These are phyloP conservation scores for Dermatemys mawii DNA, from an alignment of 2,113 vertebrate species.

Conservation along the genomic window DNA sequence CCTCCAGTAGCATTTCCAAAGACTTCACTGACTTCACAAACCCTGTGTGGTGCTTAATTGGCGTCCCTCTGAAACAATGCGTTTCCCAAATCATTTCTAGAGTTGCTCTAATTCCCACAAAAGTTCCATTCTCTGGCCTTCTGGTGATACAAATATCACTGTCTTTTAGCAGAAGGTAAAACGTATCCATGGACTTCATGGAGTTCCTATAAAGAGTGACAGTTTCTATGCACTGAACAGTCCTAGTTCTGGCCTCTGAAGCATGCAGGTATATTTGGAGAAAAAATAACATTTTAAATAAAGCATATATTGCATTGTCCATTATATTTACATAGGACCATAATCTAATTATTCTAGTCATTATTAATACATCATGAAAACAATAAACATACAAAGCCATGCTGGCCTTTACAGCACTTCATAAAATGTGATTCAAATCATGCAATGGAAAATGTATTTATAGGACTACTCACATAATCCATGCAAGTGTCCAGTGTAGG, in stretches of 20 bases:
- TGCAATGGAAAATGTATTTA: slow-evolving; percentile 34
- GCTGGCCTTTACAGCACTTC: slow-evolving; percentile 26
- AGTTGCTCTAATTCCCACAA: neutral
- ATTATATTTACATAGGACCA: neutral
- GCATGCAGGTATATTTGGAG: neutral
- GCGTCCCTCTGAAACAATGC: neutral
- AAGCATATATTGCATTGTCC: neutral
- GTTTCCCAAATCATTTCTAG: neutral
- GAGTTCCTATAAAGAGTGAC: neutral
- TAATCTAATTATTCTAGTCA: neutral
- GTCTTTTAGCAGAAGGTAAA: neutral
- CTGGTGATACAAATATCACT: neutral
- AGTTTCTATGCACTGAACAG: neutral
- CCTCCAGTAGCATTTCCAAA: neutral
- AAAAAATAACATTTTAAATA: neutral
- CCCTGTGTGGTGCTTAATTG: neutral
- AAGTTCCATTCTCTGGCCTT: neutral
- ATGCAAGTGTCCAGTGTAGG: slow-evolving; percentile 23
- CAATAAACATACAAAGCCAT: neutral
- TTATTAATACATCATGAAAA: slow-evolving; percentile 15
- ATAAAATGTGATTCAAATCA: slow-evolving; percentile 32
- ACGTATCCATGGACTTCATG: neutral
- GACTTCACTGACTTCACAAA: neutral
- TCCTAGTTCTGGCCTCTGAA: neutral
- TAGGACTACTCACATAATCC: neutral